These are phyloP conservation scores for Acleris literana DNA, from an alignment of 2,888 invertebrate species.

Conservation along the genomic window DNA sequence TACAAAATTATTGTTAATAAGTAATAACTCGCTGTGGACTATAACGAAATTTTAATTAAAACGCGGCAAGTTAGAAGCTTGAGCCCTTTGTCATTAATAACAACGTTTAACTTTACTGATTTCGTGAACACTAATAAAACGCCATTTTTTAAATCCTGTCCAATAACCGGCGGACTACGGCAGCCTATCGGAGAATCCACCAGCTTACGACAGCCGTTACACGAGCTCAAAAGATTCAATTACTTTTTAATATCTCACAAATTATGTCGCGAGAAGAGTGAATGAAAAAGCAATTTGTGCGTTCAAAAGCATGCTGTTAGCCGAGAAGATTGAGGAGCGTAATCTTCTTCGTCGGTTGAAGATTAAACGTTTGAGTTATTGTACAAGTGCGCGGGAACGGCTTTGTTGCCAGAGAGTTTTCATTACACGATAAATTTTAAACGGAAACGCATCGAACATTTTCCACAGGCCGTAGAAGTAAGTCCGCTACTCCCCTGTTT, in stretches of 20 bases:
- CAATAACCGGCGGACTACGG: slow-evolving; percentile 10
- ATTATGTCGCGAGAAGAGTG: slow-evolving; percentile 23
- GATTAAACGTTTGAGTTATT: slow-evolving; percentile 26
- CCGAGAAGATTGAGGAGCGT: slow-evolving; percentile 15
- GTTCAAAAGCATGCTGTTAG: slow-evolving; percentile 24
- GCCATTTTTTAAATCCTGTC: not conserved
- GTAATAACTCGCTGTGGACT: no score
- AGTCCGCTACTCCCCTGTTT: no score
- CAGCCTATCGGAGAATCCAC: not conserved
- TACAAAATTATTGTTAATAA: no score
- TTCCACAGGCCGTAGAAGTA: not conserved
- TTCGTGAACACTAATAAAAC: slow-evolving; percentile 8
- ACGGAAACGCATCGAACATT: no score
- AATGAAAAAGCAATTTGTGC: slow-evolving; percentile 32
- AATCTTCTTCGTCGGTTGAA: slow-evolving; percentile 18
- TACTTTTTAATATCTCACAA: slow-evolving; percentile 27
- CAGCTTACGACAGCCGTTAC: slow-evolving; percentile 2
- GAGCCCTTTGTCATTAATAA: no score
- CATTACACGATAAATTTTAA: slow-evolving; percentile 11
- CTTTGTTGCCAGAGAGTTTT: slow-evolving; percentile 9
- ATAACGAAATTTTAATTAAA: no score
- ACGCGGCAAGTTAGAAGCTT: no score
- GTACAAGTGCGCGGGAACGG: slow-evolving; percentile 2
- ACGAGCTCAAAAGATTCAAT: slow-evolving; percentile 19
- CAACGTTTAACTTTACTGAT: not conserved